Evolutionary conservation across 1,140 invertebrate species (phyloP).

Genomic region (Camponotus floridanus): DNA sequence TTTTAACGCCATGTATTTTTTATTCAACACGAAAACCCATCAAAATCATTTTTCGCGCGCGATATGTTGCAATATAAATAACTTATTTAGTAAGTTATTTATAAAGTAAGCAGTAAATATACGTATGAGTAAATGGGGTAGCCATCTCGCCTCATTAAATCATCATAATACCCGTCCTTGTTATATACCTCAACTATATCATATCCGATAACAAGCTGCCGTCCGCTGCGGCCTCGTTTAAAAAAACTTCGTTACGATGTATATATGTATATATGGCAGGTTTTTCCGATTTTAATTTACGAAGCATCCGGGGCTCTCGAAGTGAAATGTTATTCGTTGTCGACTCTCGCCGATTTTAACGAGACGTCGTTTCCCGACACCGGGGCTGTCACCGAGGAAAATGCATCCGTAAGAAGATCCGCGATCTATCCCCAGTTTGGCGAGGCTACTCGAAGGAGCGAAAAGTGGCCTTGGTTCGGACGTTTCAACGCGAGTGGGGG

Average conservation of each 20-base stretch:
- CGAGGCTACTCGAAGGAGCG: background rate
- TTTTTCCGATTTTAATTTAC: slow-evolving; percentile 47
- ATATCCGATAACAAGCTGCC: slow-evolving; percentile 38
- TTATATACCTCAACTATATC: slow-evolving; percentile 32
- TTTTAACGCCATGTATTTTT: background rate
- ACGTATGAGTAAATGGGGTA: slow-evolving; percentile 3
- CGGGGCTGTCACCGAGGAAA: background rate
- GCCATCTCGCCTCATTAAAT: slow-evolving; percentile 23
- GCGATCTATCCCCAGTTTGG: background rate
- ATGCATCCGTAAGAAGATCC: background rate
- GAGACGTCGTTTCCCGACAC: background rate
- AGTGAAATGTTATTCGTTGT: slow-evolving; percentile 31
- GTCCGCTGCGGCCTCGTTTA: background rate
- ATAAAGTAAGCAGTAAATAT: background rate
- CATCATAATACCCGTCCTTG: slow-evolving; percentile 18
- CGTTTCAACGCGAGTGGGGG: background rate
- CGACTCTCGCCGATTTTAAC: slow-evolving; percentile 33
- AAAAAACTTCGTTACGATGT: slow-evolving; percentile 23
- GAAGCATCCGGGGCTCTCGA: background rate
- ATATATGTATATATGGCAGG: no score
- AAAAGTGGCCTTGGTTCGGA: background rate
- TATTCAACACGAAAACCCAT: no score
- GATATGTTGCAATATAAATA: background rate
- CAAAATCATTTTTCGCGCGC: background rate
- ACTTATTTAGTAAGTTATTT: background rate